phyloP scores from a whole-genome alignment of 2,797 vertebrate genomes.

The Menidia menidia region DNA sequence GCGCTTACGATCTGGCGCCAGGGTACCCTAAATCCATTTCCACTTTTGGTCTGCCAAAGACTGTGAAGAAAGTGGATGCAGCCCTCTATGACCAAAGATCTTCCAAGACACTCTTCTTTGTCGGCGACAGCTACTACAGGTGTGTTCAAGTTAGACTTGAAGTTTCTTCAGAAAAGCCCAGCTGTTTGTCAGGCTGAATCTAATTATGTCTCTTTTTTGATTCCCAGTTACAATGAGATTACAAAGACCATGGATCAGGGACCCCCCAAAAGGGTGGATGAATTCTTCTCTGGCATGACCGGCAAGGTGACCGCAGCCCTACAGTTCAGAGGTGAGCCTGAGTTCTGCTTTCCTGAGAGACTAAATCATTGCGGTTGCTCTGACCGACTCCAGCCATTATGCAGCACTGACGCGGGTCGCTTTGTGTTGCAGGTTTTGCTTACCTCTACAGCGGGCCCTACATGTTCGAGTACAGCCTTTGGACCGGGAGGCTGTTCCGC shows the following conservation, averaged over 20 bases:
- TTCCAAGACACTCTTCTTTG: slow-evolving; percentile 87
- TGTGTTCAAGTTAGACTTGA: slow-evolving; percentile 42
- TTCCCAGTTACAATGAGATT: slow-evolving; percentile 84
- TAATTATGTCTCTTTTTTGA: slow-evolving; percentile 6
- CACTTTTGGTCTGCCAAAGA: slow-evolving; percentile 81
- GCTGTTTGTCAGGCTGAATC: neutral
- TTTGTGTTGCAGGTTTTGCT: slow-evolving; percentile 59
- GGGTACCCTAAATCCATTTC: slow-evolving; percentile 80
- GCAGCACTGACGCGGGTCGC: neutral
- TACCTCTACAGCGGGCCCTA: slow-evolving; percentile 76
- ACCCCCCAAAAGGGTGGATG: slow-evolving; percentile 73
- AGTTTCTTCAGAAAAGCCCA: neutral
- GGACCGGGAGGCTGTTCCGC: slow-evolving; percentile 43
- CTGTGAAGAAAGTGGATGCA: slow-evolving; percentile 83
- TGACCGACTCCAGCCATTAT: neutral
- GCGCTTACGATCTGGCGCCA: slow-evolving; percentile 67
- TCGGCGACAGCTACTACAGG: slow-evolving; percentile 85
- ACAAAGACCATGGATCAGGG: slow-evolving; percentile 80
- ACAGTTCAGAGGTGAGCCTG: slow-evolving; percentile 81
- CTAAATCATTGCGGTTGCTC: neutral
- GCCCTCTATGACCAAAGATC: slow-evolving; percentile 77
- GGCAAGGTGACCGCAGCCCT: slow-evolving; percentile 84
- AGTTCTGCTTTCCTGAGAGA: neutral
- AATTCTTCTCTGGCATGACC: slow-evolving; percentile 78
- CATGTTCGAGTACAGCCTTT: slow-evolving; percentile 66